These are phyloP conservation scores for Chloroceryle inda DNA, from an alignment of 2,797 vertebrate genomes.

Conservation along the genomic window DNA sequence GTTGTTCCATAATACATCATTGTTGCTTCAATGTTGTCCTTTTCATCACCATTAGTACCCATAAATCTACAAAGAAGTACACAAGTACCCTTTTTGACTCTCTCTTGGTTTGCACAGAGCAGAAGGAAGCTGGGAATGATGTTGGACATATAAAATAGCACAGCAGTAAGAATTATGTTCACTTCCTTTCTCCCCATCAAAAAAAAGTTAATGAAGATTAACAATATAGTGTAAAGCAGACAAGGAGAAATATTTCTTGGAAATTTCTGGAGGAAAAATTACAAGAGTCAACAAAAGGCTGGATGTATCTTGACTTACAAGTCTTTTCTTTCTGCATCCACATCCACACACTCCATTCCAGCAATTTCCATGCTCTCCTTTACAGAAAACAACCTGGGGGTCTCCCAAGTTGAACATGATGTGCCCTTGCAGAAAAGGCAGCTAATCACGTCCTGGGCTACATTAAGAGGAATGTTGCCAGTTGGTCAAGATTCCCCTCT, in stretches of 20 bases:
- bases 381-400: background rate
- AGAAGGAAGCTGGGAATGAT: background rate
- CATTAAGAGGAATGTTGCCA: background rate
- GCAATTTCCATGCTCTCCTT: background rate
- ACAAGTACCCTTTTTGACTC: background rate
- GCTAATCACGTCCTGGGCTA: background rate
- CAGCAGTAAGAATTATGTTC: background rate
- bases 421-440: background rate
- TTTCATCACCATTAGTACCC: constrained; percentile 86
- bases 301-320: background rate
- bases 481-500: background rate
- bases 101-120: background rate
- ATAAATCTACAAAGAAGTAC: constrained; percentile 85
- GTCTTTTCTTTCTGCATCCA: background rate
- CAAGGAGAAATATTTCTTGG: background rate
- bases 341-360: background rate
- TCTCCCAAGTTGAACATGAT: background rate
- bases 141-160: background rate
- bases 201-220: background rate
- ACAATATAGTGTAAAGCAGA: background rate
- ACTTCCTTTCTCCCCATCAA: background rate
- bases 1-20: constrained; percentile 93
- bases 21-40: constrained; percentile 85
- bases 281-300: background rate
- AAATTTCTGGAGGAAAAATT: background rate